Evolutionary conservation across 2,888 invertebrate genomes (phyloP).

Genomic region (Ceraclea dissimilis): DNA sequence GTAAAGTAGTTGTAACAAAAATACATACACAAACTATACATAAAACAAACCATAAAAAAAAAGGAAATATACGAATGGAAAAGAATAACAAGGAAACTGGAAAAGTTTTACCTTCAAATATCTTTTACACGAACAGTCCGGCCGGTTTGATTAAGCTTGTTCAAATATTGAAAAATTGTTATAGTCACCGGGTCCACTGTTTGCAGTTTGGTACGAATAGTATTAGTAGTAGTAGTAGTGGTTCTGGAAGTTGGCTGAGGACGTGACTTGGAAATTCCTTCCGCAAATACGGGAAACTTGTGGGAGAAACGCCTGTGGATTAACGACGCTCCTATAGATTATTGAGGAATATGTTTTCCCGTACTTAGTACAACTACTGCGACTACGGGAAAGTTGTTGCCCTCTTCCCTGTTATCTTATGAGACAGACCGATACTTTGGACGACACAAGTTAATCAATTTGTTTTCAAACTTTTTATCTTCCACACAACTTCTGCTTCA

Average conservation of each 20-base stretch:
- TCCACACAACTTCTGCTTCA: neutral
- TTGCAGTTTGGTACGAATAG: constrained; percentile 16
- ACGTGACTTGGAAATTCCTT: constrained; percentile 22
- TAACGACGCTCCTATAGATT: constrained; percentile 17
- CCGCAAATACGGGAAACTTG: constrained; percentile 16
- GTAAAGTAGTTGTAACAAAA: neutral
- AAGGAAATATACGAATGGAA: neutral
- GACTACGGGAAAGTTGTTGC: neutral
- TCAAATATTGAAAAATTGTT: constrained; percentile 25
- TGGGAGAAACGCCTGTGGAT: constrained; percentile 14
- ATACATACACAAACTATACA: neutral
- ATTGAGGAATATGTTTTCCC: constrained; percentile 13
- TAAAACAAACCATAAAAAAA: neutral
- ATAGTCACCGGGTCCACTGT: constrained; percentile 16
- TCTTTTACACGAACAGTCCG: neutral
- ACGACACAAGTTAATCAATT: constrained; percentile 2
- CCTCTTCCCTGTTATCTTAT: neutral
- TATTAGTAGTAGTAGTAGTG: neutral
- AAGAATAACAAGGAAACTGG: neutral
- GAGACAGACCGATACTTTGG: neutral
- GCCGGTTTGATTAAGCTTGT: constrained; percentile 21
- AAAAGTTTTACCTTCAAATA: neutral
- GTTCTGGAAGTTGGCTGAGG: constrained; percentile 6
- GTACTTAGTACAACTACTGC: neutral
- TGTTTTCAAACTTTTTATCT: neutral